These are phyloP conservation scores for Ornithoptera alexandrae DNA, from an alignment of 2,888 invertebrate species.

Conservation along the genomic window DNA sequence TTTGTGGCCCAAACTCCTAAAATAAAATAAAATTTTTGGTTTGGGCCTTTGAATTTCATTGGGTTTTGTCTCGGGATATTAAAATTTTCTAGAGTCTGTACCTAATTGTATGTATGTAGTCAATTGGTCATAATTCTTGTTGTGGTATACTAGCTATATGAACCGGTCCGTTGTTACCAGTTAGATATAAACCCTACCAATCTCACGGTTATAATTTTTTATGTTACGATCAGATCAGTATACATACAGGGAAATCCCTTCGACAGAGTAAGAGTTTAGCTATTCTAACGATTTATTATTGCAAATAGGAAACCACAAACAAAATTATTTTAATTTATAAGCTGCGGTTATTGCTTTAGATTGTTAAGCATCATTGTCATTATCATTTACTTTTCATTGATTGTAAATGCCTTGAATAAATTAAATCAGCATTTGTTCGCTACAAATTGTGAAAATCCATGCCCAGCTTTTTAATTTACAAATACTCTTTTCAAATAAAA, in stretches of 20 bases:
- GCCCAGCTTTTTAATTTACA: background rate
- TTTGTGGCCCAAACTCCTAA: background rate
- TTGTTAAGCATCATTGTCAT: background rate
- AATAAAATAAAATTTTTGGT: slow-evolving; percentile 1
- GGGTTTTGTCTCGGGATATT: slow-evolving; percentile 7
- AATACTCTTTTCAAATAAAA: background rate
- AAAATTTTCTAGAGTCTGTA: slow-evolving; percentile 42
- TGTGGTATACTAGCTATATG: slow-evolving; percentile 49
- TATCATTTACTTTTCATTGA: background rate
- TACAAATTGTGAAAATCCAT: background rate
- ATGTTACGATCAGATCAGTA: slow-evolving; percentile 2
- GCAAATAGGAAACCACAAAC: background rate
- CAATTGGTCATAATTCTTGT: slow-evolving; percentile 59
- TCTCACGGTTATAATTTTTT: slow-evolving; percentile 9
- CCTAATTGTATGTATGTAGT: slow-evolving; percentile 53
- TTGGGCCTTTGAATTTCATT: background rate
- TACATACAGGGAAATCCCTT: background rate
- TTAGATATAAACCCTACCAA: slow-evolving; percentile 43
- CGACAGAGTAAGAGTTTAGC: background rate
- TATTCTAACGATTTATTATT: background rate
- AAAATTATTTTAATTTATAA: background rate
- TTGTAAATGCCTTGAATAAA: background rate
- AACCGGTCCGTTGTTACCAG: slow-evolving; percentile 70
- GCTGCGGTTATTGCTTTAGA: background rate
- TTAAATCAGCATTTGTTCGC: background rate